A percentile compares a stretch with the other conserved stretches of the same genome.
Evolutionary conservation across 2,888 invertebrate species (phyloP).

Genomic region (Augochlorella aurata): DNA sequence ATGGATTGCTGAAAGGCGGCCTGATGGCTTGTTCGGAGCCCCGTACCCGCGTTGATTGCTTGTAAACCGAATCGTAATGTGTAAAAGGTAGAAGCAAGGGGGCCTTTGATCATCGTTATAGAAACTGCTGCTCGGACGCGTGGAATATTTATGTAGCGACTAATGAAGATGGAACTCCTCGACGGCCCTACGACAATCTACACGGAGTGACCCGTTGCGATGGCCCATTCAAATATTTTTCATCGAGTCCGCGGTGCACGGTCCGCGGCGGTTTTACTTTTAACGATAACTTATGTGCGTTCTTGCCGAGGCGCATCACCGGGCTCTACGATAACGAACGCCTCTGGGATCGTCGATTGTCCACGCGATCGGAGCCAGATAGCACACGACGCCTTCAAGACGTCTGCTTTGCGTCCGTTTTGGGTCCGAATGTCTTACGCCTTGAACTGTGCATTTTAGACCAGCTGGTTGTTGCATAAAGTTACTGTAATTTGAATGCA

Average conservation of each 20-base stretch:
- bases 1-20: constrained; percentile 24
- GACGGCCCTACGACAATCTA: not conserved
- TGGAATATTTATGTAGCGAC: constrained; percentile 3
- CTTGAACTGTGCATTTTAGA: too few species aligned
- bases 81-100: not conserved
- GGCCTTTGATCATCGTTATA: constrained; percentile 27
- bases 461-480: too few species aligned
- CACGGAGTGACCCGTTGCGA: not conserved
- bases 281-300: constrained; percentile 7
- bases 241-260: not conserved
- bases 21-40: constrained; percentile 29
- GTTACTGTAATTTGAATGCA: too few species aligned
- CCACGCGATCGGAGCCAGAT: too few species aligned
- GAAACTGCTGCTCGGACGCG: constrained; percentile 10
- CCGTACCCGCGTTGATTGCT: constrained; percentile 19
- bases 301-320: not conserved
- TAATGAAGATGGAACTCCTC: constrained; percentile 3
- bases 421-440: too few species aligned
- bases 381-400: too few species aligned
- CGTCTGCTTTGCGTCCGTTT: too few species aligned
- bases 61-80: constrained; percentile 35
- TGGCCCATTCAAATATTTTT: constrained; percentile 12
- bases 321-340: not conserved
- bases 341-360: not conserved
- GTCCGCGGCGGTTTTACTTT: not conserved